Base-by-base conservation (phyloP, 1,140 invertebrate genomes). In the Monomorium pharaonis region DNA sequence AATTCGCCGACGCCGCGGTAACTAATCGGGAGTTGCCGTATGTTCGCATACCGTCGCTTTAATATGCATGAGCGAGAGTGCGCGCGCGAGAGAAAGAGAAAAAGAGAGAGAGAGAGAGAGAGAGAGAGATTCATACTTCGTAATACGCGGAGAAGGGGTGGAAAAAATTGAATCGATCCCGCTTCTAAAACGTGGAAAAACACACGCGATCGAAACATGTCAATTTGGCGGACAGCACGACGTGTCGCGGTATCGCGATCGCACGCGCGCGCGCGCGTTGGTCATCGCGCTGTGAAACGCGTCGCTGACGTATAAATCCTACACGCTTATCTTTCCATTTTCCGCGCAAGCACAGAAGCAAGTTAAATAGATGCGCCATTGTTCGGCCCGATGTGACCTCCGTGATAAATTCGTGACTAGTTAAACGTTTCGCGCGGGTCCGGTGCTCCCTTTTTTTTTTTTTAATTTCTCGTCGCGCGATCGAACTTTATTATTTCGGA, bases 261-360 rank as follows among this genome's bases (percentile, higher is more conserved):
- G 78, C 51, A n/a, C 30, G 56, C 42, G 37, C 58, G 56, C 42
- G 37, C 58, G 18, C 65, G 37, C 67, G 78, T 56, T 67, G 78
- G 54, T 74, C 78, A 83, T 83, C 78, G 67, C 54, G n/a, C n/a
- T n/a, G n/a, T 72, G 67, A 74, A 83, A 83, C 54, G 78, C 42
- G n/a, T n/a, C 78, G 67, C 51, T 83, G 78, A 83, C 78, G 78
- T 83, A 83, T 83, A 83, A 83, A 83, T 83, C 67, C 78, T 83
- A 47, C 37, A 30, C 51, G 78, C 67, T 83, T 83, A 83, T 83
- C 78, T 83, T 83, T 83, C 78, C 78, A 83, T 83, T 83, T 83
- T 83, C 67, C 51, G 78, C 78, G 78, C 78, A 72, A 30, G 78
- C 78, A 83, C 78, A 74, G 51, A 83, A 33, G 67, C 78, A 47